Percentiles rank a stretch among this genome's conserved stretches.
Conservation (phyloP, 2,113 vertebrate species). For the Blennius ocellaris region DNA sequence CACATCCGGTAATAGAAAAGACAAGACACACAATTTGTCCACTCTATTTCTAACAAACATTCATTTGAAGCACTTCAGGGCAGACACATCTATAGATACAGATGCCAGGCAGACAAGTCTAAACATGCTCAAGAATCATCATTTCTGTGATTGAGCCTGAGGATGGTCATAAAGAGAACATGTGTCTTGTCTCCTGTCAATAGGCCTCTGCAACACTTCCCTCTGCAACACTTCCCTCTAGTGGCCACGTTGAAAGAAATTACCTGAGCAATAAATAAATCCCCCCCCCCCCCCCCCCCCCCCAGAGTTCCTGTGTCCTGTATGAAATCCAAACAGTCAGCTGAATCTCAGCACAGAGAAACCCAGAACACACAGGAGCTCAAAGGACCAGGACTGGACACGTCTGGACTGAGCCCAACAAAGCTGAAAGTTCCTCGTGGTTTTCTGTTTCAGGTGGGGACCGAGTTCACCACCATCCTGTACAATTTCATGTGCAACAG, state of each 20-base stretch:
- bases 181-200: neutral
- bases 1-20: neutral
- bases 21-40: neutral
- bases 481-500: slow-evolving; percentile 99
- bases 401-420: neutral
- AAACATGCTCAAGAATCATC: slow-evolving; percentile 21
- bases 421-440: neutral
- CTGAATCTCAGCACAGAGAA: too few relatives aligned
- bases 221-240: slow-evolving; percentile 62
- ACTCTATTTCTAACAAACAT: slow-evolving; percentile 8
- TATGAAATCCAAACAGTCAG: too few relatives aligned
- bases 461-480: slow-evolving; percentile 97
- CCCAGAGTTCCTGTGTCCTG: too few relatives aligned
- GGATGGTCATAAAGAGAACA: slow-evolving; percentile 16
- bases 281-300: too few relatives aligned
- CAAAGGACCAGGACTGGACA: too few relatives aligned
- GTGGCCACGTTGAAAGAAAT: slow-evolving; percentile 25
- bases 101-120: slow-evolving; percentile 25
- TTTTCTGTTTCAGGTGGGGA: slow-evolving; percentile 89
- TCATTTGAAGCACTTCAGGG: slow-evolving; percentile 3
- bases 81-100: slow-evolving; percentile 41
- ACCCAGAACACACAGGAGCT: too few relatives aligned
- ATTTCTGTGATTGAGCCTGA: slow-evolving; percentile 25
- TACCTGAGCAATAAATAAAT: neutral
- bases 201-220: slow-evolving; percentile 35